phyloP scores from a whole-genome alignment of 2,888 invertebrate species.

The Pseudanteris insignis region DNA sequence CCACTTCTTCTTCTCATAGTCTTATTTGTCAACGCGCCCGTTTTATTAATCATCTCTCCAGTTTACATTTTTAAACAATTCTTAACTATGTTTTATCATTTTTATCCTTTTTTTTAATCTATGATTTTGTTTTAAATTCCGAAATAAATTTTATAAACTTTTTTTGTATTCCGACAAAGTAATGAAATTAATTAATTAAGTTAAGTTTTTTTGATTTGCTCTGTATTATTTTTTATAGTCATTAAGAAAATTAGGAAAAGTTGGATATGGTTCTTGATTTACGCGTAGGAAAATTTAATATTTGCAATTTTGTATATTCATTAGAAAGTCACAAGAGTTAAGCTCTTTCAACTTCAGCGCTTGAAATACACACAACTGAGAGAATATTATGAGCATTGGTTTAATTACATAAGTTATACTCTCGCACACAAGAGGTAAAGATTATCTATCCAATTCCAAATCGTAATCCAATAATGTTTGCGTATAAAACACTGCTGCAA shows the following conservation, averaged over 20 bases:
- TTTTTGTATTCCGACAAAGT: too few species aligned
- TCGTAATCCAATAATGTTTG: slow-evolving; percentile 49
- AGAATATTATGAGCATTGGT: slow-evolving; percentile 42
- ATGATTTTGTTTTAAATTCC: too few species aligned
- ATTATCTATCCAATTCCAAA: slow-evolving; percentile 49
- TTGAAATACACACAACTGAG: slow-evolving; percentile 37
- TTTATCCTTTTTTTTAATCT: slow-evolving; percentile 1
- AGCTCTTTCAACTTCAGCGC: slow-evolving; percentile 28
- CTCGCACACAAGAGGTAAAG: slow-evolving; percentile 46
- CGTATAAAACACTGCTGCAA: slow-evolving; percentile 33
- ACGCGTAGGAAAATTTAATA: too few species aligned
- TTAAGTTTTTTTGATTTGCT: too few species aligned
- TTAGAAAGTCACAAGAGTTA: slow-evolving; percentile 35
- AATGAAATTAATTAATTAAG: too few species aligned
- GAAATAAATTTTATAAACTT: too few species aligned
- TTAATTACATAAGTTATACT: slow-evolving; percentile 45
- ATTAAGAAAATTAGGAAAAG: too few species aligned
- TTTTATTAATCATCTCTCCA: slow-evolving; percentile 13
- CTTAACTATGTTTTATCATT: too few species aligned
- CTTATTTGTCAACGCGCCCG: background rate
- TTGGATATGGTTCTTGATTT: too few species aligned
- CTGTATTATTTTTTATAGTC: too few species aligned
- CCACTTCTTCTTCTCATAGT: slow-evolving; percentile 1
- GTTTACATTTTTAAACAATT: too few species aligned
- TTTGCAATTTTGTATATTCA: slow-evolving; percentile 38